A percentile compares a stretch with the other conserved stretches of the same genome.
phyloP scores from a whole-genome alignment of 1,140 invertebrate species.

The Reticulitermes speratus region DNA sequence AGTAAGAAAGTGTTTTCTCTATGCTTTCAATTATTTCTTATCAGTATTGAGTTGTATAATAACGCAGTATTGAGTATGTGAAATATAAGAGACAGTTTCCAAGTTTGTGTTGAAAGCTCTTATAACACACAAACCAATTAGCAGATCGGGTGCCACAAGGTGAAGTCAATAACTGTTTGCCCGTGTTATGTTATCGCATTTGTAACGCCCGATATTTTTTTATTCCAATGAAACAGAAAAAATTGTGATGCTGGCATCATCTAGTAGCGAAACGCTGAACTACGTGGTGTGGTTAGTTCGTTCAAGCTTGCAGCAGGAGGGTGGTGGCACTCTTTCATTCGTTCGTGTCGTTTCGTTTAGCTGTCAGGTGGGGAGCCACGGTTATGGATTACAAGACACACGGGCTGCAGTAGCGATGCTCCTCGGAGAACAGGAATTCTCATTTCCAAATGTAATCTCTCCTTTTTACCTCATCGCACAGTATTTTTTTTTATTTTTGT shows the following conservation, averaged over 20 bases:
- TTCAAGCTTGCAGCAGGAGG: not conserved
- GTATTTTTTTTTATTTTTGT: conserved; percentile 17
- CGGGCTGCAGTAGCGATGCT: not conserved
- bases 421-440: conserved; percentile 9
- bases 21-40: too few relatives aligned
- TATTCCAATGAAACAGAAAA: not conserved
- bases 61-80: too few relatives aligned
- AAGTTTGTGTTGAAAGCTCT: too few relatives aligned
- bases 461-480: conserved; percentile 14
- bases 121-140: not conserved
- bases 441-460: conserved; percentile 13
- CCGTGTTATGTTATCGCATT: not conserved
- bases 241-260: conserved; percentile 1
- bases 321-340: conserved; percentile 9
- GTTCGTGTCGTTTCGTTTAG: not conserved
- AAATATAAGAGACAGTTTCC: too few relatives aligned
- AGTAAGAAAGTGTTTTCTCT: too few relatives aligned
- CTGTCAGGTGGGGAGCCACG: not conserved
- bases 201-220: not conserved
- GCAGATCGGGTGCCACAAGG: not conserved
- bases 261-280: not conserved
- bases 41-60: too few relatives aligned
- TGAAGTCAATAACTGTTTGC: not conserved
- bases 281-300: not conserved
- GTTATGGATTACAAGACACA: conserved; percentile 5